Base-by-base conservation (phyloP, 2,888 invertebrate species). In the Biston betularia region DNA sequence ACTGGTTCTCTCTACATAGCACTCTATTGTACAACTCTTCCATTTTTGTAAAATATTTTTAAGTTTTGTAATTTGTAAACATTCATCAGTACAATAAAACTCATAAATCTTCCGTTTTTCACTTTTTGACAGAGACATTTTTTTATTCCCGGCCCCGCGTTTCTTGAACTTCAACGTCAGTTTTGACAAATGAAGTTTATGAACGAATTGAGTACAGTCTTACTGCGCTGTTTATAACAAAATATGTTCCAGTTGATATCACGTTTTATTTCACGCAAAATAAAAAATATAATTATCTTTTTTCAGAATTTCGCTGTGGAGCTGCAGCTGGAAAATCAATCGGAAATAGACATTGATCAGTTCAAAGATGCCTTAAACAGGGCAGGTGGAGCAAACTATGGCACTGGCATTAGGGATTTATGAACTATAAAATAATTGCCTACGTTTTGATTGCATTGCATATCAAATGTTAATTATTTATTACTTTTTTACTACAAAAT, bases 331-430 rank as follows among this genome's bases (percentile, higher is more conserved):
- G 96, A 96, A 83, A 95, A 95, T 77, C 93, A 95, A 81, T 90
- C 94, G 46, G 97, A 97, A 81, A 94, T 97, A 86, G 95, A 95
- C 81, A 94, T 96, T 81, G 95, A 96, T 74, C 94, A 95, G 83
- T 96, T 97, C 85, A 95, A 95, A 79, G 95, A 95, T 64, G 95
- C 95, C 69, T 87, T 97, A 79, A 95, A 95, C 79, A 95, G 95
- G 83, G 97, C 97, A 66, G 96, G 97, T 45, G 97, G 97, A 73
- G 97, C 97, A 63, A 97, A 97, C 89, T 97, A 97, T 81, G 97
- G 97, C 58, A 97, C 97, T 55, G 97, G 97, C 50, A 93, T 96
- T 75, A 94, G 96, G 83, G 96, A 96, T 81, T 94, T 93, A 92
- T 94, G 93, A 94, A 90, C 86, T 85, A 76, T 81, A 81, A 77